phyloP scores from a whole-genome alignment of 2,797 vertebrate species.

The Pristis pectinata region DNA sequence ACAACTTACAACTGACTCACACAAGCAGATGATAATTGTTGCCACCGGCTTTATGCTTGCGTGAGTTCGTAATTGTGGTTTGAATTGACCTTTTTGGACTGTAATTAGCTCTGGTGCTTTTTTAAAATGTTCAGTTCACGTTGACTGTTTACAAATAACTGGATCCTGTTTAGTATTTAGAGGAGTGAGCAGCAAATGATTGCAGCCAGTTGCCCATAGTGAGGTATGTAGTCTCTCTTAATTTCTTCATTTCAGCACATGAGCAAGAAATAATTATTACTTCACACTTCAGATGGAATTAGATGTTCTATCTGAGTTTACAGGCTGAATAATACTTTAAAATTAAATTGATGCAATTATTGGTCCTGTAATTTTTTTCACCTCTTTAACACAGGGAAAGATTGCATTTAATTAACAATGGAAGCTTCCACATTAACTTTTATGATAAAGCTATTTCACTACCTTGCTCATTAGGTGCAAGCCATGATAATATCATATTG shows the following conservation, averaged over 20 bases:
- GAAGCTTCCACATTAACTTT: not conserved
- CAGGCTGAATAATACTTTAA: not conserved
- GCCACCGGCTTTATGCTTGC: not conserved
- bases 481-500: not conserved
- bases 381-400: not conserved
- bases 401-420: not conserved
- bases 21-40: not conserved
- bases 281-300: not conserved
- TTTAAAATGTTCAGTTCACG: not conserved
- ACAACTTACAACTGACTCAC: not conserved
- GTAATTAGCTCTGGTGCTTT: not conserved
- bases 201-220: not conserved
- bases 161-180: not conserved
- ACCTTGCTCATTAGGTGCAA: not conserved
- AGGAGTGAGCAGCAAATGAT: not conserved
- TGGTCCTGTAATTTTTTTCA: not conserved
- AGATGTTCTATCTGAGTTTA: not conserved
- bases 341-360: not conserved
- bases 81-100: not conserved
- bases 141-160: conserved; percentile 2
- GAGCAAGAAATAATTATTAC: not conserved
- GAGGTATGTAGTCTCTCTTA: not conserved
- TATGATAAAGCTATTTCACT: not conserved
- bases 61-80: not conserved
- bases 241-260: not conserved